Evolutionary conservation across 35 echinoderm and acorn worm species (phyloP).

Genomic region (Stichopus chloronotus): DNA sequence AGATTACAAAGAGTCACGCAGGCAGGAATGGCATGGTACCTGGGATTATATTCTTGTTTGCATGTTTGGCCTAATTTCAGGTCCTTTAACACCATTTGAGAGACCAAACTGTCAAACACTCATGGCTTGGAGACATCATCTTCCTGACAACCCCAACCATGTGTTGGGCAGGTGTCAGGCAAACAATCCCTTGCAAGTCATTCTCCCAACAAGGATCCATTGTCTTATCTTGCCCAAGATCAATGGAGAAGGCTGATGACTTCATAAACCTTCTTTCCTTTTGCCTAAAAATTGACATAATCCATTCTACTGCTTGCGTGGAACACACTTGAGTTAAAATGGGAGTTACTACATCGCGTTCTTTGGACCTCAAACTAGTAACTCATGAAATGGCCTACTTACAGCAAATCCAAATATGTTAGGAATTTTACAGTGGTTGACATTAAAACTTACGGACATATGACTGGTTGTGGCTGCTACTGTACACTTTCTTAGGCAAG

Average conservation of each 20-base stretch:
- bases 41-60: conserved; percentile 1
- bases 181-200: not conserved
- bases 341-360: not conserved
- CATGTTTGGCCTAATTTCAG: conserved; percentile 39
- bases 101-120: not conserved
- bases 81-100: not conserved
- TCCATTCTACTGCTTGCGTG: not conserved
- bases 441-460: too few species aligned
- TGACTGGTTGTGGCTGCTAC: too few species aligned
- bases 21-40: too few species aligned
- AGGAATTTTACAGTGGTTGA: not conserved
- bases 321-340: not conserved
- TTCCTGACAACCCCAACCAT: not conserved
- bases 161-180: not conserved
- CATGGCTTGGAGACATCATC: not conserved
- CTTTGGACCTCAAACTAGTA: not conserved
- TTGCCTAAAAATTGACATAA: not conserved
- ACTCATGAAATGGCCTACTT: not conserved
- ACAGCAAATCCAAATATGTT: not conserved
- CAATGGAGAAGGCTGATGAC: not conserved
- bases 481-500: too few species aligned
- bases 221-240: not conserved
- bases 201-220: not conserved
- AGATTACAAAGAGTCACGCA: too few species aligned
- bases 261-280: not conserved